Base-by-base conservation (phyloP, 2,888 invertebrate species). In the Anoplius nigerrimus region DNA sequence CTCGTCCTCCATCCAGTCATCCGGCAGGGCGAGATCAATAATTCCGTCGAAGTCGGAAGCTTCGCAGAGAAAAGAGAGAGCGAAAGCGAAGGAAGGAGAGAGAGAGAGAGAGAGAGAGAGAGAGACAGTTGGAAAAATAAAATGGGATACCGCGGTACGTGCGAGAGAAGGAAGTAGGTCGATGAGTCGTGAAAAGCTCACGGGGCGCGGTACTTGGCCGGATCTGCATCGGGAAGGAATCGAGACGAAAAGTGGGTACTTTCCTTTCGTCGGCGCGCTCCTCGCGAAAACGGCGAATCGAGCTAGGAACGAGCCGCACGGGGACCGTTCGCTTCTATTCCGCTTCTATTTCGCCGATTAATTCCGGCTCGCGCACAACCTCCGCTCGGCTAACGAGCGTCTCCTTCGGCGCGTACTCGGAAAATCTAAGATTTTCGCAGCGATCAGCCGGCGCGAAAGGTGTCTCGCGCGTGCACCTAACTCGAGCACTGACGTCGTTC, bases 1-100 rank as follows among this genome's bases (percentile, higher is more conserved):
- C 46, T 46, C 46, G 46, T 46, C 46, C 46, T 46, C 46, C 15
- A 46, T 46, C 46, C 46, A 15, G 46, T 46, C 46, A 16, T 46
- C 46, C 46, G 46, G 46, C 15, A 16, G 46, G 20, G 43, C 34
- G 13, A 20, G 66, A 62, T 62, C 61, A 62, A 67, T 62, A 67
- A 62, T 67, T 67, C 62, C 57, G 57, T 56, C 61, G 66, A 67
- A 62, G 51, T 27, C 46, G 46, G 27, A 46, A 15, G 46, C 46
- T 16, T 46, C 46, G 46, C 42, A 42, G 42, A n/a, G n/a, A n/a
- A 6, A 6, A 27, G 27, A 27, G 27, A 27, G 27, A 27, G 6
- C 2, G 27, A 2, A 6, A 27, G 27, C 20, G 43, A 43, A 16
- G 15, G 13, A 53, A 11, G n/a, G 45, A 34, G 42, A 59, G 58